phyloP scores from a whole-genome alignment of 2,888 invertebrate genomes.

The Acanthococcus lagerstroemiae region DNA sequence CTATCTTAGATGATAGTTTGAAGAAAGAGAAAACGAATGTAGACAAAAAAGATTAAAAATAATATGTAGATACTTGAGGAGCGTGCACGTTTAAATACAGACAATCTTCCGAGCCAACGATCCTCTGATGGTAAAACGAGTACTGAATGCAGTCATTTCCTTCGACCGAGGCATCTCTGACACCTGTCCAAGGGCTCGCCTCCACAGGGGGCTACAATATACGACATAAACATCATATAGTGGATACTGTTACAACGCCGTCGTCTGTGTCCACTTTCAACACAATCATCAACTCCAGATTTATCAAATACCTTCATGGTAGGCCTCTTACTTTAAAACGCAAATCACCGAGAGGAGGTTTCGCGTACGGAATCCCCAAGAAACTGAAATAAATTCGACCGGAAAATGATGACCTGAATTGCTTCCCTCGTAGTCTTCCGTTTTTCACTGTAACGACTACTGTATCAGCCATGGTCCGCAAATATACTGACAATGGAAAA shows the following conservation, averaged over 20 bases:
- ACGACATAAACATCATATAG: background rate
- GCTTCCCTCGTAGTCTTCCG: slow-evolving; percentile 5
- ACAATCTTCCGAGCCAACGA: slow-evolving; percentile 71
- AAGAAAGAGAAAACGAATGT: too few relatives aligned
- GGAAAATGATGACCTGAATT: background rate
- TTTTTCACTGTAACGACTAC: background rate
- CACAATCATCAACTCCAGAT: too few relatives aligned
- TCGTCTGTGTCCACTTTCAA: background rate
- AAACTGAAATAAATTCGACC: background rate
- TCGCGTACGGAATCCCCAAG: slow-evolving; percentile 7
- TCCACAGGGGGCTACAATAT: slow-evolving; percentile 3
- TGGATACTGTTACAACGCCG: background rate
- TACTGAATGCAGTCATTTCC: background rate
- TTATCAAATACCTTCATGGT: too few relatives aligned
- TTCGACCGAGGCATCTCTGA: background rate
- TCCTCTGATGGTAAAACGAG: background rate
- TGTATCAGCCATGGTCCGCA: slow-evolving; percentile 8
- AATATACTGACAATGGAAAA: too few relatives aligned
- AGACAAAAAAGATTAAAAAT: too few relatives aligned
- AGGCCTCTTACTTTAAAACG: slow-evolving; percentile 11
- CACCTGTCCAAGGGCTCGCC: background rate
- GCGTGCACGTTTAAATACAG: slow-evolving; percentile 86
- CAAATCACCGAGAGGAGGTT: background rate
- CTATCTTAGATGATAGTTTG: too few relatives aligned
- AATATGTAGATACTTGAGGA: slow-evolving; percentile 58